Percentiles rank a stretch among this genome's conserved stretches.
Evolutionary conservation across 2,888 invertebrate species (phyloP).

Genomic region (Drosophila prostipennis): DNA sequence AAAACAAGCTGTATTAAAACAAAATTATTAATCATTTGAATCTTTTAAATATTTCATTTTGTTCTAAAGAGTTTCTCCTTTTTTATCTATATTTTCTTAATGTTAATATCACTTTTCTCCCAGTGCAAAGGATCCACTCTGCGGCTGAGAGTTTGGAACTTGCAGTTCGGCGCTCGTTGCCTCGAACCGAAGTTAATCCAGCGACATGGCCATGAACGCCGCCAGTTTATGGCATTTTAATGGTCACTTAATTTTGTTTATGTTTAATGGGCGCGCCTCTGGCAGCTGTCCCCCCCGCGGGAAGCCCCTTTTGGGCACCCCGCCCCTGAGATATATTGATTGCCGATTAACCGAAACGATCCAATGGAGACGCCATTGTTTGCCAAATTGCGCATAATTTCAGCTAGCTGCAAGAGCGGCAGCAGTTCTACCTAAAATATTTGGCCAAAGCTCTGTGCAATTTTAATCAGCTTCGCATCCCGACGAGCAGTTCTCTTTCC

Average conservation of each 20-base stretch:
- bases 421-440: slow-evolving; percentile 52
- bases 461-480: slow-evolving; percentile 68
- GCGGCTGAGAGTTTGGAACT: not conserved
- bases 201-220: slow-evolving; percentile 73
- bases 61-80: too few relatives aligned
- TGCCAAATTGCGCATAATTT: slow-evolving; percentile 75
- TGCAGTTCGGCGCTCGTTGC: slow-evolving; percentile 17
- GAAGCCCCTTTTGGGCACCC: slow-evolving; percentile 17
- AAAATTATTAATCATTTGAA: too few relatives aligned
- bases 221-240: slow-evolving; percentile 85
- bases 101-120: not conserved
- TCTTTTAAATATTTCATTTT: too few relatives aligned
- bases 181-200: slow-evolving; percentile 54
- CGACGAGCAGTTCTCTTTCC: slow-evolving; percentile 30
- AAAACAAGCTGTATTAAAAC: too few relatives aligned
- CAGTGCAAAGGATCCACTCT: slow-evolving; percentile 20
- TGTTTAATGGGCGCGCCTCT: slow-evolving; percentile 82
- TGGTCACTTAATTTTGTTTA: slow-evolving; percentile 85
- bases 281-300: slow-evolving; percentile 60
- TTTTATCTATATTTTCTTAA: too few relatives aligned
- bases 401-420: slow-evolving; percentile 26
- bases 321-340: slow-evolving; percentile 62
- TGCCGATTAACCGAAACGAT: slow-evolving; percentile 71
- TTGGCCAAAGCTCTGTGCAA: slow-evolving; percentile 54
- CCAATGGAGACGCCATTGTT: slow-evolving; percentile 65